Base-by-base conservation (phyloP, 2,113 vertebrate genomes). In the Tachysurus fulvidraco region DNA sequence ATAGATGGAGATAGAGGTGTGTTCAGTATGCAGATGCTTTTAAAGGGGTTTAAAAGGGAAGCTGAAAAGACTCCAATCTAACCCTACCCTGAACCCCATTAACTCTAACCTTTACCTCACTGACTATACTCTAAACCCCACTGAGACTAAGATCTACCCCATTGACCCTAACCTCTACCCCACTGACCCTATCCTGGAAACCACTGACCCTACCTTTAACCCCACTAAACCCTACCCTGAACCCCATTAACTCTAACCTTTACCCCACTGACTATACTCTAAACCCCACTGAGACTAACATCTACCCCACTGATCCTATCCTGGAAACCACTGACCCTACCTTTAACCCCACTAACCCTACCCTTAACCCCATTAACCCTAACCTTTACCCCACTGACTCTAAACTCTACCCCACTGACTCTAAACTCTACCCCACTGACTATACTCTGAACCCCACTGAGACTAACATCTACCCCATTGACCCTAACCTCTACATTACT, bases 191-290 rank as follows among this genome's bases (percentile, higher is more conserved):
- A 41, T 19, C 67, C 17, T 41, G 0, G 3, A 41, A 16, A 30
- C 0, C 17, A 30, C 0, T 41, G 0, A 19, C 30, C 8, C 16
- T 10, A 71, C 7, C 5, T 6, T 44, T 0, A 9, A 9, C 36
- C 16, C 0, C 16, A 8, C 16, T 71, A 3, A 3, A 19, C 30
- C 16, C 67, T 9, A 41, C 9, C 14, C 67, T 21, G 2, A 44
- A 21, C 3, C 0, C 4, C 36, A 44, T 2, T 73, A 4, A 21
- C 36, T 2, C 0, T 10, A 71, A 41, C 6, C 30, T 8, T 3
- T 9, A 41, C 36, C 4, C 23, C 28, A 28, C 19, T 64, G 16
- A 12, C 3, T 9, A n/a, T n/a, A n/a, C n/a, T n/a, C n/a, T n/a
- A n/a, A n/a, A n/a, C n/a, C n/a, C n/a, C n/a, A n/a, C n/a, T n/a